Evolutionary conservation across 2,888 invertebrate genomes (phyloP).

Genomic region (Erebia epiphron): DNA sequence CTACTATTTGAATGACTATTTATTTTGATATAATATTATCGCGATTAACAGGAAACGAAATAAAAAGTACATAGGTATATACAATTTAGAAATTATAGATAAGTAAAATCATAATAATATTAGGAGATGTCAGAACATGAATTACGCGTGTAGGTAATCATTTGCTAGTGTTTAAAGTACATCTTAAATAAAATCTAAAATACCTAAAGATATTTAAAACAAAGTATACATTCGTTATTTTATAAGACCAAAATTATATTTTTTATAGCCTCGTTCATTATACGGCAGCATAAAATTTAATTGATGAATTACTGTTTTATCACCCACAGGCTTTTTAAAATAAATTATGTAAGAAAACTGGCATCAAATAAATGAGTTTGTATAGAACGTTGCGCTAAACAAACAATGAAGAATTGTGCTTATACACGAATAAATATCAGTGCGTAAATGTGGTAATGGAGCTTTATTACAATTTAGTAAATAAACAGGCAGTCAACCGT

Average conservation of each 20-base stretch:
- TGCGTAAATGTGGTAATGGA: constrained; percentile 58
- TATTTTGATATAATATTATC: too few relatives aligned
- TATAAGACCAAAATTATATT: constrained; percentile 26
- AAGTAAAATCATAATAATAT: too few relatives aligned
- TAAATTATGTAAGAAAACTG: constrained; percentile 20
- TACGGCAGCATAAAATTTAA: constrained; percentile 33
- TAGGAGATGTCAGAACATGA: too few relatives aligned
- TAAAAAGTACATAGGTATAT: too few relatives aligned
- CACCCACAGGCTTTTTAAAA: constrained; percentile 25
- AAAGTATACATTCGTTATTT: constrained; percentile 26
- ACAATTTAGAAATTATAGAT: background rate
- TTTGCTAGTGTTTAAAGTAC: too few relatives aligned
- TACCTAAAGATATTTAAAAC: constrained; percentile 11
- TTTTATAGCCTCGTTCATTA: constrained; percentile 30
- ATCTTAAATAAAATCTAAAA: background rate
- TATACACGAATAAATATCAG: constrained; percentile 52
- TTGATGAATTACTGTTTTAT: constrained; percentile 34
- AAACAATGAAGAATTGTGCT: constrained; percentile 21
- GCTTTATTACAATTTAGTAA: constrained; percentile 66
- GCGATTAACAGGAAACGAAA: too few relatives aligned
- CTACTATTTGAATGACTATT: too few relatives aligned
- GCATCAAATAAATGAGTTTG: background rate
- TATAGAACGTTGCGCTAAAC: background rate
- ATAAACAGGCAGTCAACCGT: constrained; percentile 62
- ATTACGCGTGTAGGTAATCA: too few relatives aligned